These are phyloP conservation scores for Cheilosia vulpina DNA, from an alignment of 2,888 invertebrate species.

Conservation along the genomic window DNA sequence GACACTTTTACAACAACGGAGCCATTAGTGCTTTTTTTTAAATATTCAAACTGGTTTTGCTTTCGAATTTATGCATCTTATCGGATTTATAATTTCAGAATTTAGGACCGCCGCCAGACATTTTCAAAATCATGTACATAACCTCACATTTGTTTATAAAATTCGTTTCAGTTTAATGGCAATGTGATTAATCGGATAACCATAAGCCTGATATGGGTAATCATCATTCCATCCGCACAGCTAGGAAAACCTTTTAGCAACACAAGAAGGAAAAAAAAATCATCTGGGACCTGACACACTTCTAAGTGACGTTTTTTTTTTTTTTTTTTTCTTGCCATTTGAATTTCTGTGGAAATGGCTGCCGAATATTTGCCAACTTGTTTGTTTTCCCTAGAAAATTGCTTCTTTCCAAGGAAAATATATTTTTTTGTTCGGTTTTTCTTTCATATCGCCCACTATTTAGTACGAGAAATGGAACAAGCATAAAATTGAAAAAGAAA, in stretches of 20 bases:
- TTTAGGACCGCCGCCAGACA: too few species aligned
- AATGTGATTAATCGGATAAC: too few species aligned
- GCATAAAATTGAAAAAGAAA: background rate
- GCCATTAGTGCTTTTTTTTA: too few species aligned
- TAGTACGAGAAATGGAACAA: background rate
- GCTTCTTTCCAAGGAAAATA: background rate
- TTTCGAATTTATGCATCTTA: too few species aligned
- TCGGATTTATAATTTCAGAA: too few species aligned
- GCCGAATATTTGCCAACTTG: background rate
- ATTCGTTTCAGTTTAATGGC: background rate
- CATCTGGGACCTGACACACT: background rate
- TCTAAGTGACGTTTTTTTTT: background rate
- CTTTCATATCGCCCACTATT: background rate
- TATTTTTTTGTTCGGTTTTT: background rate
- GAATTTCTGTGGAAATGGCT: background rate
- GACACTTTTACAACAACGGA: too few species aligned
- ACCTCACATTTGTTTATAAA: background rate
- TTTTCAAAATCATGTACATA: background rate
- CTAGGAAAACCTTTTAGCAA: background rate
- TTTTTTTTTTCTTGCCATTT: background rate
- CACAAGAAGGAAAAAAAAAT: background rate
- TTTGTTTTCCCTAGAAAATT: background rate
- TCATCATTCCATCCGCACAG: background rate
- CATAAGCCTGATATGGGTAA: background rate
- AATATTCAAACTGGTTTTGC: too few species aligned